phyloP scores from a whole-genome alignment of 1,140 invertebrate genomes.

The Archegozetes longisetosus region DNA sequence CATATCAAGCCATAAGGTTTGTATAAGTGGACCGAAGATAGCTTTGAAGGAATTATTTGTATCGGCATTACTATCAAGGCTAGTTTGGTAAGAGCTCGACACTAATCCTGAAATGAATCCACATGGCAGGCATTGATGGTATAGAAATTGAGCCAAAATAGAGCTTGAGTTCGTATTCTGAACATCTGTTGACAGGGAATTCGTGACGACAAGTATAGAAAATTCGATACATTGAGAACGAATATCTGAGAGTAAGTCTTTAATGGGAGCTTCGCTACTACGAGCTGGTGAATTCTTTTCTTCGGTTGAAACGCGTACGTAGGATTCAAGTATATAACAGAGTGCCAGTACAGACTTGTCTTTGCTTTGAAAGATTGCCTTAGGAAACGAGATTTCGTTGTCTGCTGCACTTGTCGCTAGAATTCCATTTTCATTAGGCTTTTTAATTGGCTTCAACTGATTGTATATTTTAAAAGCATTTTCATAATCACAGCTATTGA shows the following conservation, averaged over 20 bases:
- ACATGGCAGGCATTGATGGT: slow-evolving; percentile 1
- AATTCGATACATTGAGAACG: slow-evolving; percentile 45
- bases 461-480: neutral
- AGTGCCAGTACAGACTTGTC: slow-evolving; percentile 19
- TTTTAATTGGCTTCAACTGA: slow-evolving; percentile 6
- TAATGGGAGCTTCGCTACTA: slow-evolving; percentile 40
- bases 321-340: slow-evolving; percentile 30
- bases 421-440: neutral
- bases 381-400: neutral
- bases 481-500: neutral
- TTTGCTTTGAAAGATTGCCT: slow-evolving; percentile 2
- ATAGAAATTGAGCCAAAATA: slow-evolving; percentile 3
- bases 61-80: neutral
- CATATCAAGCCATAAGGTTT: slow-evolving; percentile 48
- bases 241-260: slow-evolving; percentile 39
- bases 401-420: neutral
- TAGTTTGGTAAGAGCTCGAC: neutral
- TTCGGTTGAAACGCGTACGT: slow-evolving; percentile 27
- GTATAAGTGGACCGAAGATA: slow-evolving; percentile 48
- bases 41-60: slow-evolving; percentile 4
- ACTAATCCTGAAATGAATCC: slow-evolving; percentile 14
- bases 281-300: slow-evolving; percentile 33
- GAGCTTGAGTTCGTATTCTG: neutral
- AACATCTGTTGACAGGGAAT: slow-evolving; percentile 38
- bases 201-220: slow-evolving; percentile 39